phyloP scores from a whole-genome alignment of 2,113 vertebrate genomes.

The Atractosteus spatula region DNA sequence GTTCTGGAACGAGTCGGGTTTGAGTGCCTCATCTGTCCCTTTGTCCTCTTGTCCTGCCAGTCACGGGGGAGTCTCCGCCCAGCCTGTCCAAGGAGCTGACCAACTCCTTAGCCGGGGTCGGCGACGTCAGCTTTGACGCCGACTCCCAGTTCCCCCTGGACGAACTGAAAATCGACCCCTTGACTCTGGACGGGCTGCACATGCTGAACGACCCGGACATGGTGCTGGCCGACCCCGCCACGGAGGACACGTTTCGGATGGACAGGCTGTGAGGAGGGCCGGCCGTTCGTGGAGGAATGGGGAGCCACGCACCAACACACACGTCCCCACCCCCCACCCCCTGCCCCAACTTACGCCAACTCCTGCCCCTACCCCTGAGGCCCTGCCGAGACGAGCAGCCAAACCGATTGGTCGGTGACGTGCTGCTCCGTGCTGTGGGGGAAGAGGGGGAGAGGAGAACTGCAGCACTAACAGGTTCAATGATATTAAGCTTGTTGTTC shows the following conservation, averaged over 20 bases:
- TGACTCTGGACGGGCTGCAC: conserved; percentile 95
- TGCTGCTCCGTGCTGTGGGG: conserved; percentile 42
- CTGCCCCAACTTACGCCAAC: conserved; percentile 53
- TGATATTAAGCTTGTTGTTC: conserved; percentile 71
- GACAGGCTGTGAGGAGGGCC: conserved; percentile 80
- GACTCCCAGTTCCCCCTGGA: conserved; percentile 97
- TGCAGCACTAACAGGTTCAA: conserved; percentile 56
- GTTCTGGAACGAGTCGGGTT: no score
- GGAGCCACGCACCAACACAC: conserved; percentile 61
- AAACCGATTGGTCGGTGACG: conserved; percentile 46
- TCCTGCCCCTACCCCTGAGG: conserved; percentile 36
- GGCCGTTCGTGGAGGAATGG: conserved; percentile 25
- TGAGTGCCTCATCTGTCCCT: neutral
- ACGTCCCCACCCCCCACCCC: conserved; percentile 41
- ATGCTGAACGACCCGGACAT: conserved; percentile 99
- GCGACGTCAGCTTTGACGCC: conserved; percentile 89
- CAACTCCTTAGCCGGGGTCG: conserved; percentile 85
- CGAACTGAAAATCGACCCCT: conserved; percentile 96
- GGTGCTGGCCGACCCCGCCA: conserved; percentile 92
- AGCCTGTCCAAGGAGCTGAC: conserved; percentile 97
- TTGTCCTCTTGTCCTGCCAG: conserved; percentile 50
- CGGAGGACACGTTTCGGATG: conserved; percentile 98
- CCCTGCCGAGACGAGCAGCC: conserved; percentile 49
- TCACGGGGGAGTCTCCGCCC: conserved; percentile 95
- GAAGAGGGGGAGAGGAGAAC: conserved; percentile 29